Evolutionary conservation across 35 echinoderm and acorn worm genomes (phyloP), one percentile per base, ranked within the genome.

Genomic region (Lytechinus variegatus): DNA sequence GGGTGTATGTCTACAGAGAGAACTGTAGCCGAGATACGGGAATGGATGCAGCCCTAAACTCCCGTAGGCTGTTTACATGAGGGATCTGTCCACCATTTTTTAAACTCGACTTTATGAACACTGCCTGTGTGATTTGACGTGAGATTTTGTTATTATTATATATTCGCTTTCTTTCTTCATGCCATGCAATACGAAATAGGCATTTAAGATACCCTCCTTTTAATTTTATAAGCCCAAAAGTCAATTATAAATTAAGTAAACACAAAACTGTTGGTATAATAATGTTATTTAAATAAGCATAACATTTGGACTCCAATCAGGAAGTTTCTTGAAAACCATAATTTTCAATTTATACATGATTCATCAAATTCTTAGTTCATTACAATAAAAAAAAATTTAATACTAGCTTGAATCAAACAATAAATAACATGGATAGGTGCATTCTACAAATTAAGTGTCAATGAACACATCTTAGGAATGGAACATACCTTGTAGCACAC

Each of bases 31-130:
- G 66, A 79, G 66, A 8, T 9, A 9, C 10, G 6, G 88, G 52
- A 4, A 44, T 28, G 52, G 88, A 6, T 90, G 28, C 13, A 44
- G 88, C 9, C 88, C 29, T 52, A 28, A 90, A 90, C 8, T 93
- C 92, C 92, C 92, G 92, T 10, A 33, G 92, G 92, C 92, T 93
- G 92, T 93, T 93, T 93, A 93, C 92, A 54, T 24, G 53, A 56
- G 92, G 92, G 92, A 54, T 93, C 10, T 93, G 14, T 5, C 52
- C 92, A 54, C 52, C 88, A 90, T 90, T 90, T 54, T 89, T 90
- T 6, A 3, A 54, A 13, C 12, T 7, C 27, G 27, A 28, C 9
- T 90, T 44, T 52, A 44, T 90, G 88, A 54, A 90, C 88, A 90
- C 28, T 51, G 88, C 29, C 14, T 6, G 28, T 44, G 88, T 33